Conservation (phyloP, 2,888 invertebrate genomes). For the Listrodromus nycthemerus region DNA sequence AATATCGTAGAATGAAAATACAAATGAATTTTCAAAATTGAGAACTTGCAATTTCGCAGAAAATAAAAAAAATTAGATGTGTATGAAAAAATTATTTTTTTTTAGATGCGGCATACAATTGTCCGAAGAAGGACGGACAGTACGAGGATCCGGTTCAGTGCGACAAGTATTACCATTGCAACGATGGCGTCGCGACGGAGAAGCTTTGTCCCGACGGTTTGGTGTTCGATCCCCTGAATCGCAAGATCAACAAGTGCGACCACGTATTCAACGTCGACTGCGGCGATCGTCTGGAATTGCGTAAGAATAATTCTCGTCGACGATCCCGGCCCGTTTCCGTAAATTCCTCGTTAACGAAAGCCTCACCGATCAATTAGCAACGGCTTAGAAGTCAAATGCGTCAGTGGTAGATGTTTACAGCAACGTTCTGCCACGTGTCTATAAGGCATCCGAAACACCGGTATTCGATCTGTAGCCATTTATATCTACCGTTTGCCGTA, state of each 20-base stretch:
- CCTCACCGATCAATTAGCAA: slow-evolving; percentile 6
- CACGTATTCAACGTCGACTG: slow-evolving; percentile 97
- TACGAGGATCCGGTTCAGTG: slow-evolving; percentile 93
- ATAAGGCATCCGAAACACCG: background rate
- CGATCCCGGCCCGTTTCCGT: slow-evolving; percentile 22
- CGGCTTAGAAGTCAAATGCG: slow-evolving; percentile 1
- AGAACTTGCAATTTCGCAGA: background rate
- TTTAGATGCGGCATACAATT: slow-evolving; percentile 88
- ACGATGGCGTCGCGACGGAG: slow-evolving; percentile 89
- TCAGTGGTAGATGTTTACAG: background rate
- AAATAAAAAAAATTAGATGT: background rate
- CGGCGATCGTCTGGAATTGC: slow-evolving; percentile 93
- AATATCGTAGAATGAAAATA: background rate
- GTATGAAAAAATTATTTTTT: slow-evolving; percentile 36
- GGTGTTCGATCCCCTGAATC: slow-evolving; percentile 93
- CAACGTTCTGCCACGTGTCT: background rate
- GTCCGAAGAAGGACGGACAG: slow-evolving; percentile 93
- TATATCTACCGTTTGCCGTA: slow-evolving; percentile 36
- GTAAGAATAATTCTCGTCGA: slow-evolving; percentile 87
- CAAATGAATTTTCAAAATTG: background rate
- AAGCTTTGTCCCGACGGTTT: slow-evolving; percentile 95
- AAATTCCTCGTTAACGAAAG: slow-evolving; percentile 38
- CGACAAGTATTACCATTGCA: slow-evolving; percentile 94
- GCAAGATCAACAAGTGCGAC: slow-evolving; percentile 96
- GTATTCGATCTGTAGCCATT: background rate